Evolutionary conservation across 2,888 invertebrate species (phyloP).

Genomic region (Caenorhabditis zanzibari): DNA sequence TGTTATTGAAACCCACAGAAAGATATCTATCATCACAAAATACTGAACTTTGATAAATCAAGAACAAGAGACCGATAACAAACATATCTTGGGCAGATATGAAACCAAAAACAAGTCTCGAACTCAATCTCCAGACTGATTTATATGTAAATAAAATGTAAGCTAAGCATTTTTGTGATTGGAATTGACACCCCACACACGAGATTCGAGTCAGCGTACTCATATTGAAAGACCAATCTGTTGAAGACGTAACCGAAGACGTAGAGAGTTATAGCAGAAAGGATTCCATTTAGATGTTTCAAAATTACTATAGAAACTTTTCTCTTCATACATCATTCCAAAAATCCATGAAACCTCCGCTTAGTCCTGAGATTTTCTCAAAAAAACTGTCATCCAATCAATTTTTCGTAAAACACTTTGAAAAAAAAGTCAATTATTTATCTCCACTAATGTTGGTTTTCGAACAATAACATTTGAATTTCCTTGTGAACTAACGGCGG

Average conservation of each 20-base stretch:
- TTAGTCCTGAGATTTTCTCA: too few species aligned
- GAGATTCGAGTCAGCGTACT: neutral
- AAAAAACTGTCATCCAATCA: too few species aligned
- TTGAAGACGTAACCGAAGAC: too few species aligned
- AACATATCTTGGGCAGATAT: neutral
- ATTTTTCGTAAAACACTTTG: neutral
- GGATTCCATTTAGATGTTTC: too few species aligned
- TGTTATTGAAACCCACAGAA: neutral
- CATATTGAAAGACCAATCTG: neutral
- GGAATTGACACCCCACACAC: neutral
- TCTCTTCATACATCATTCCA: too few species aligned
- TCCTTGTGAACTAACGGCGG: slow-evolving; percentile 26
- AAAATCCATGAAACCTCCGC: too few species aligned
- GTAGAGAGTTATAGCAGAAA: too few species aligned
- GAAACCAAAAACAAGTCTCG: neutral
- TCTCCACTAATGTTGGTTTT: neutral
- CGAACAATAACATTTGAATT: slow-evolving; percentile 19
- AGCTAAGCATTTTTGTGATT: slow-evolving; percentile 9
- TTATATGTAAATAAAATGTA: slow-evolving; percentile 15
- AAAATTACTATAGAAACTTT: too few species aligned
- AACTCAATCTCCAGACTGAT: neutral
- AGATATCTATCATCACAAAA: neutral
- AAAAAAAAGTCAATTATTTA: slow-evolving; percentile 41
- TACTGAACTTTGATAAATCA: neutral
- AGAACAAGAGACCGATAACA: neutral